These are phyloP conservation scores for Halichoeres trimaculatus DNA, from an alignment of 2,113 vertebrate species.

Conservation along the genomic window DNA sequence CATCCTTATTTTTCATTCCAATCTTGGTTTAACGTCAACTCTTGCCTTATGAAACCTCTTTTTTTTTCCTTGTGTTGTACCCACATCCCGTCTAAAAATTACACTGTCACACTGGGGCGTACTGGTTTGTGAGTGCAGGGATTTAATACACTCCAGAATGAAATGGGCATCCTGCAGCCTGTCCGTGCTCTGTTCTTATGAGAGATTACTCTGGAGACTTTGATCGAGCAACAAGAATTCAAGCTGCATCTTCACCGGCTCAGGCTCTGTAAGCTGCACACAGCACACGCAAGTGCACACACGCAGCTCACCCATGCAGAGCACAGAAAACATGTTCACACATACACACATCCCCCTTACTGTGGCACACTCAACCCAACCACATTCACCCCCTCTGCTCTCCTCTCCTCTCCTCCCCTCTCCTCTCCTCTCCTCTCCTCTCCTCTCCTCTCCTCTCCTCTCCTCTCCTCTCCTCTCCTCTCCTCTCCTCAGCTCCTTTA, in stretches of 20 bases:
- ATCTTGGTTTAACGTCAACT: constrained; percentile 76
- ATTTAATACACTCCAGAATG: constrained; percentile 74
- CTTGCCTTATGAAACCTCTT: constrained; percentile 62
- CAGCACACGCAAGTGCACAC: constrained; percentile 26
- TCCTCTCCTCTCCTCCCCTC: constrained; percentile 14
- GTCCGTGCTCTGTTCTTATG: constrained; percentile 61
- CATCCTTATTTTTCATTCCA: constrained; percentile 65
- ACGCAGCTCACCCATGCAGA: constrained; percentile 23
- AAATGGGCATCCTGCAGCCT: constrained; percentile 65
- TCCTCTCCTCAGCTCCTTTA: constrained; percentile 47
- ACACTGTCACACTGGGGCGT: constrained; percentile 35
- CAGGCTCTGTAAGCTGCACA: constrained; percentile 31
- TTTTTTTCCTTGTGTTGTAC: constrained; percentile 25
- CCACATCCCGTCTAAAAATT: constrained; percentile 47
- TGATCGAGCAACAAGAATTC: constrained; percentile 62
- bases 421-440: constrained; percentile 14
- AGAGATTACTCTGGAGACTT: constrained; percentile 70
- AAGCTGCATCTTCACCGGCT: constrained; percentile 52
- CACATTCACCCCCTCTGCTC: constrained; percentile 38
- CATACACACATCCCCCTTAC: constrained; percentile 2
- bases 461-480: constrained; percentile 31
- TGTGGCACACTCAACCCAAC: constrained; percentile 30
- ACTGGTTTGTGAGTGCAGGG: constrained; percentile 58
- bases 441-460: constrained; percentile 5
- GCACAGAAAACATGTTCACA: constrained; percentile 1